Evolutionary conservation across 2,797 vertebrate species (phyloP), one percentile per base, ranked within the genome.

Genomic region (Distichodus sexfasciatus): DNA sequence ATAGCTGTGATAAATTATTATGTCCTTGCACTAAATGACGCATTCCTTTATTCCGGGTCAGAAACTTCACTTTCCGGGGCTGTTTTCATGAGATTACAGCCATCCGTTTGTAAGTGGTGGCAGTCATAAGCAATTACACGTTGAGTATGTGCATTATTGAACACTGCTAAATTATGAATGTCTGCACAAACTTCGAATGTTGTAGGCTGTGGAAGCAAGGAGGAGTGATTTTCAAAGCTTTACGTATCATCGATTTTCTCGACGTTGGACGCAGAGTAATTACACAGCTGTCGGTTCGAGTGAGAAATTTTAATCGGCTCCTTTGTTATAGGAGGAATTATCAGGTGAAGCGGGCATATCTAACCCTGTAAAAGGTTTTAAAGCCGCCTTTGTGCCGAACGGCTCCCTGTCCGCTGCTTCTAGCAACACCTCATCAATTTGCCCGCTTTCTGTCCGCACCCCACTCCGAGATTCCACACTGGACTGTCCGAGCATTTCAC

Each of bases 401-500:
- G 2, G 35, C 6, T 10, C 36, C n/a, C 6, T 11, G 24, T 43
- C 8, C 19, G 3, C n/a, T 43, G 47, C 12, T 44, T 48, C 35
- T 66, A 48, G 44, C 54, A 33, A 55, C 41, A 51, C 17, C 17
- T 31, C 62, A 41, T 23, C 0, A 1, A 28, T 66, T 65, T 51
- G 55, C 64, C 62, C 12, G 81, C 68, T 74, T 60, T 62, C 54
- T 53, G 28, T 50, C 69, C n/a, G n/a, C n/a, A n/a, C n/a, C n/a
- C 65, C 70, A 76, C 7, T 54, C 55, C 57, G 80, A 87, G 83
- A 84, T 89, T 84, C 84, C 82, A 82, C 85, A 77, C 62, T 66
- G 63, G 71, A 9, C 36, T 54, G 69, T 21, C 66, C 76, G 64
- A 82, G 59, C 71, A n/a, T 11, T 35, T 24, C 28, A 9, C 2